These are phyloP conservation scores for Lepus townsendii DNA, from an alignment of 2,797 vertebrate species.

Conservation along the genomic window DNA sequence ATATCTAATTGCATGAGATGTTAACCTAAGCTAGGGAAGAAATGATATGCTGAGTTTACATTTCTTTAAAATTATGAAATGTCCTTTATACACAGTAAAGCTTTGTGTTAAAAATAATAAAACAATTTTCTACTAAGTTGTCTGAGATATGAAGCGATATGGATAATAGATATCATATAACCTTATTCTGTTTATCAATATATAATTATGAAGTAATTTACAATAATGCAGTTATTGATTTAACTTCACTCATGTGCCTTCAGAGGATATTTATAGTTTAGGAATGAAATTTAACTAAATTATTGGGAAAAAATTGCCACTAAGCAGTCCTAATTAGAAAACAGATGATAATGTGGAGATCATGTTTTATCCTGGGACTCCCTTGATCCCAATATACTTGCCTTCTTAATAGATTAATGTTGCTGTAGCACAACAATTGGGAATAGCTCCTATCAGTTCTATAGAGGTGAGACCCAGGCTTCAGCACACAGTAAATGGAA, in stretches of 20 bases:
- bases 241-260: constrained; percentile 64
- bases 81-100: constrained; percentile 2
- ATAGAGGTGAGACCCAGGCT: neutral
- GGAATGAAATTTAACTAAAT: constrained; percentile 72
- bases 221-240: constrained; percentile 79
- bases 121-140: constrained; percentile 1
- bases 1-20: neutral
- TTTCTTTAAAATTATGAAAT: constrained; percentile 32
- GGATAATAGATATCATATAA: constrained; percentile 62
- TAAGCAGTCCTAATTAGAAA: constrained; percentile 65
- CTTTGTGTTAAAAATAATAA: neutral
- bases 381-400: constrained; percentile 2
- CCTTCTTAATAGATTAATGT: constrained; percentile 72
- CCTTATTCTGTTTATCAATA: constrained; percentile 71
- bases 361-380: constrained; percentile 59
- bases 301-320: constrained; percentile 35
- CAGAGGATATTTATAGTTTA: constrained; percentile 74
- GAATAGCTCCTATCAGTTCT: constrained; percentile 47
- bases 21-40: neutral
- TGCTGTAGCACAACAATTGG: neutral
- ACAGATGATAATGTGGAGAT: constrained; percentile 59
- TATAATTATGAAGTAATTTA: constrained; percentile 82
- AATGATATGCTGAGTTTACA: neutral
- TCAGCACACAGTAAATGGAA: constrained; percentile 22
- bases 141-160: constrained; percentile 26